A percentile compares a stretch with the other conserved stretches of the same genome.
Evolutionary conservation across 2,797 vertebrate genomes (phyloP).

Genomic region (Simalia tracyae): DNA sequence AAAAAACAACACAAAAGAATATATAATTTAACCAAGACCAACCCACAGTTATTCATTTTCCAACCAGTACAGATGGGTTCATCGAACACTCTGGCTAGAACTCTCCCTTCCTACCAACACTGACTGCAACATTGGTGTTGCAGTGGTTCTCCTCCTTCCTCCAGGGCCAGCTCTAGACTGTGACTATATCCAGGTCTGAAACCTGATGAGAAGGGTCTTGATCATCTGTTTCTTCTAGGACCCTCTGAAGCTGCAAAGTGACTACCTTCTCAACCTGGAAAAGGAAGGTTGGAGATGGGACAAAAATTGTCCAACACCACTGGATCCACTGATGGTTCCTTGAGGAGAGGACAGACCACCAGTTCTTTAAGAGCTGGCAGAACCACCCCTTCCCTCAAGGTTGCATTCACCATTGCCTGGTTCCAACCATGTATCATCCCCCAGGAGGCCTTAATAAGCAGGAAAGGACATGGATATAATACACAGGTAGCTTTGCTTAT

Average conservation of each 20-base stretch:
- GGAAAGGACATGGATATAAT: no score
- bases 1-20: not conserved
- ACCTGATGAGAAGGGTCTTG: not conserved
- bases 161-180: not conserved
- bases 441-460: no score
- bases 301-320: not conserved
- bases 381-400: not conserved
- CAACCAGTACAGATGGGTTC: not conserved
- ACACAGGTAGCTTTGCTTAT: no score
- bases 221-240: not conserved
- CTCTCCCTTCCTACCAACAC: not conserved
- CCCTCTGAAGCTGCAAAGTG: not conserved
- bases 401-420: not conserved
- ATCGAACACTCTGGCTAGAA: not conserved
- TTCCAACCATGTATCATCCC: not conserved
- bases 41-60: not conserved
- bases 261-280: not conserved
- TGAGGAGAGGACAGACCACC: not conserved
- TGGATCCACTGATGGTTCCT: not conserved
- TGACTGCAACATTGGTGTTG: not conserved
- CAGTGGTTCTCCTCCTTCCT: not conserved
- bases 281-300: not conserved
- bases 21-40: not conserved
- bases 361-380: not conserved
- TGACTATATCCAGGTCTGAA: not conserved